Percentiles rank a stretch among this genome's conserved stretches.
These are phyloP conservation scores for Myotis davidii DNA, from an alignment of 2,113 vertebrate species.

Conservation along the genomic window DNA sequence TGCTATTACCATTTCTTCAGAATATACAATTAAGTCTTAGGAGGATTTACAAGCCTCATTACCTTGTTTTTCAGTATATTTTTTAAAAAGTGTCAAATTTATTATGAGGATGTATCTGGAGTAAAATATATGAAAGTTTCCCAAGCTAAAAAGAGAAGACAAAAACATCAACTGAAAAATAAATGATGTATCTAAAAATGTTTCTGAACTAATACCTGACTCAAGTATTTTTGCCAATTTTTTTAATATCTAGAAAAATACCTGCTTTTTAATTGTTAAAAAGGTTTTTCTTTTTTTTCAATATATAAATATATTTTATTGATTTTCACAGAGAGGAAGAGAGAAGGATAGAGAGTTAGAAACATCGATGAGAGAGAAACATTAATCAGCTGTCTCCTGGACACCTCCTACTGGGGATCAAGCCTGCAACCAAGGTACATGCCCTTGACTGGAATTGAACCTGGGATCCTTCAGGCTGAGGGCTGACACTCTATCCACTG, in stretches of 20 bases:
- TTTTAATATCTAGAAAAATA: background rate
- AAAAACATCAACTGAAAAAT: background rate
- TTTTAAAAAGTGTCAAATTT: background rate
- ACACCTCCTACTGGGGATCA: too few species aligned
- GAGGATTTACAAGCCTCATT: constrained; percentile 59
- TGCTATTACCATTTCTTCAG: background rate
- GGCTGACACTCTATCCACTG: too few species aligned
- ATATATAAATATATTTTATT: background rate
- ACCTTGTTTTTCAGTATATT: background rate
- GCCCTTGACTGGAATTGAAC: too few species aligned
- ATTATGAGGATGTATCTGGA: background rate
- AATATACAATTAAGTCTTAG: constrained; percentile 22
- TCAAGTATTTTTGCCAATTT: background rate
- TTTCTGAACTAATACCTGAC: background rate
- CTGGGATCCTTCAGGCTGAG: too few species aligned
- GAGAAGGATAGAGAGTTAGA: too few species aligned
- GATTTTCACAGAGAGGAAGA: too few species aligned
- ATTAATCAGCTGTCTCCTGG: too few species aligned
- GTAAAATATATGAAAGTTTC: background rate
- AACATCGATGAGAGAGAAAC: too few species aligned
- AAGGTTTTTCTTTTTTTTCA: background rate
- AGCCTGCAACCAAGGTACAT: too few species aligned
- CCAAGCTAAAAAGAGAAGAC: constrained; percentile 11
- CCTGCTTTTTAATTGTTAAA: background rate
- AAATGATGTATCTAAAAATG: background rate